phyloP scores from a whole-genome alignment of 2,113 vertebrate species.

The Austrofundulus limnaeus region DNA sequence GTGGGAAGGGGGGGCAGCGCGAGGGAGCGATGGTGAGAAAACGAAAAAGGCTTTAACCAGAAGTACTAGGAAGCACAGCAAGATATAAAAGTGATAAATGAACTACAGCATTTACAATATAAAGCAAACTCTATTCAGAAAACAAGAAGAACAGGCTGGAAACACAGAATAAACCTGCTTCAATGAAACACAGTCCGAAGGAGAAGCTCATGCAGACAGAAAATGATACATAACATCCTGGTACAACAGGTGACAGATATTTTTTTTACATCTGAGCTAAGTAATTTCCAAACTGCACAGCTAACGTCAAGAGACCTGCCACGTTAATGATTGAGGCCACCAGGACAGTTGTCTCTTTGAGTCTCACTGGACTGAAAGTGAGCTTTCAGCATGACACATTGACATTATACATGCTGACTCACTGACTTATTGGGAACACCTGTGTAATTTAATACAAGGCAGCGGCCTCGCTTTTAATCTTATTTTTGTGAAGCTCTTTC shows the following conservation, averaged over 20 bases:
- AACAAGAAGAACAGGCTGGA: slow-evolving; percentile 17
- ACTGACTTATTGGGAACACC: neutral
- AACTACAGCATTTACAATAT: slow-evolving; percentile 16
- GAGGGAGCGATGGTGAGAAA: slow-evolving; percentile 31
- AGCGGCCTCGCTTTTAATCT: neutral
- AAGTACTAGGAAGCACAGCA: slow-evolving; percentile 30
- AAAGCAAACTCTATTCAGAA: slow-evolving; percentile 13
- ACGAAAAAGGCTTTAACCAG: slow-evolving; percentile 47
- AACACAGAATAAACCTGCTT: neutral
- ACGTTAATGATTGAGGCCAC: slow-evolving; percentile 44
- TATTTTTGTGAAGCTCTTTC: neutral
- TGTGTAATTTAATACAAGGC: neutral
- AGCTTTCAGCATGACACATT: slow-evolving; percentile 13
- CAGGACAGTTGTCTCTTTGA: slow-evolving; percentile 1
- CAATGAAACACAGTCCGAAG: neutral
- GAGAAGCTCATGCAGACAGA: neutral
- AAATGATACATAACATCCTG: slow-evolving; percentile 32
- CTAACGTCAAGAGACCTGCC: slow-evolving; percentile 26
- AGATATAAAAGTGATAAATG: slow-evolving; percentile 5
- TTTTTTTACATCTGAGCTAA: slow-evolving; percentile 18
- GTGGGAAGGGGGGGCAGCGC: slow-evolving; percentile 17
- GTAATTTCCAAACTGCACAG: slow-evolving; percentile 40
- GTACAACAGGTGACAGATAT: slow-evolving; percentile 41
- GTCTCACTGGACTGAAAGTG: slow-evolving; percentile 3
- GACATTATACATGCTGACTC: neutral